Conservation (phyloP, 2,113 vertebrate genomes). For the Chinchilla lanigera region DNA sequence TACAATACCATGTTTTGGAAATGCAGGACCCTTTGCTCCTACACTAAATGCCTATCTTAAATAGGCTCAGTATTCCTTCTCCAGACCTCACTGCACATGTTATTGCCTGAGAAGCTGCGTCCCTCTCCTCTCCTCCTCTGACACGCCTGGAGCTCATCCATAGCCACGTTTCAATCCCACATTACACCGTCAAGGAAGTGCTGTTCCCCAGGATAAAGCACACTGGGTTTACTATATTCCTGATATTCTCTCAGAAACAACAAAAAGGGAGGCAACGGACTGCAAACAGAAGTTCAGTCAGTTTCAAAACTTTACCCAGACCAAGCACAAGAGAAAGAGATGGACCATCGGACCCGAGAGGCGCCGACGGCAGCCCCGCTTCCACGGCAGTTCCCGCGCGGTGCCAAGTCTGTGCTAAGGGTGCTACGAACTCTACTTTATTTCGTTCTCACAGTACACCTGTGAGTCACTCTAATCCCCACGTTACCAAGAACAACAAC, state of each 20-base stretch:
- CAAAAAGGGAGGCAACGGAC: not conserved
- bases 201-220: not conserved
- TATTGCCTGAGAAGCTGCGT: not conserved
- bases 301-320: not conserved
- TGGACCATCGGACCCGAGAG: not conserved
- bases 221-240: not conserved
- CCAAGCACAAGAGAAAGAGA: not conserved
- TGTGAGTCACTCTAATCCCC: not conserved
- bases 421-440: not conserved
- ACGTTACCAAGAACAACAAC: slow-evolving; percentile 2
- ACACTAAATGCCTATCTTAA: not conserved
- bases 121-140: not conserved
- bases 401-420: not conserved
- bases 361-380: not conserved
- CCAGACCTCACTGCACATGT: not conserved
- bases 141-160: not conserved
- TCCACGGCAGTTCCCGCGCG: not conserved
- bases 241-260: not conserved
- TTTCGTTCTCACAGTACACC: not conserved
- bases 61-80: not conserved
- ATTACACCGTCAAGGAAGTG: not conserved
- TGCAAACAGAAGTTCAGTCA: not conserved
- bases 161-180: not conserved
- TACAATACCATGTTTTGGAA: not conserved
- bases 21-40: not conserved